A percentile compares a stretch with the other conserved stretches of the same genome.
These are phyloP conservation scores for Camponotus vicinus DNA, from an alignment of 1,140 invertebrate species.

Conservation along the genomic window DNA sequence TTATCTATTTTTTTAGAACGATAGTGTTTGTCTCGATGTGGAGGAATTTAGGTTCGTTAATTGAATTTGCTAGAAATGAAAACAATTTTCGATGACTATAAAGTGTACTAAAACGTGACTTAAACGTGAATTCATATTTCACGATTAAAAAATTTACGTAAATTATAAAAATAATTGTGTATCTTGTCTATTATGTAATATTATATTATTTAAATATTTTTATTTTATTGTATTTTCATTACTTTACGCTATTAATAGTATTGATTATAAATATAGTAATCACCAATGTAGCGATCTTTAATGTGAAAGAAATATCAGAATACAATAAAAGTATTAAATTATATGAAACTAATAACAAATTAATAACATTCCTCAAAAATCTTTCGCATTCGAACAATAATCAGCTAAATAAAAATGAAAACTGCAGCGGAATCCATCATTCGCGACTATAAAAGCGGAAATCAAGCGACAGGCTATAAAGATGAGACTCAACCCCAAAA, in stretches of 20 bases:
- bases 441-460: slow-evolving; percentile 31
- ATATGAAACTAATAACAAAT: not conserved
- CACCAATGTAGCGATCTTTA: not conserved
- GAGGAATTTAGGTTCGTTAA: slow-evolving; percentile 24
- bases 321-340: slow-evolving; percentile 14
- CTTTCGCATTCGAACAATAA: not conserved
- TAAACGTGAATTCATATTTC: not conserved
- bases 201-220: not conserved
- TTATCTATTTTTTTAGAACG: slow-evolving; percentile 50
- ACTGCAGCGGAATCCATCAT: slow-evolving; percentile 42
- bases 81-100: slow-evolving; percentile 52
- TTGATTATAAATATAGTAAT: not conserved
- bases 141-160: not conserved
- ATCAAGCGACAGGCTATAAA: slow-evolving; percentile 51
- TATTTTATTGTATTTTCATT: not conserved
- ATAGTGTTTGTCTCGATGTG: slow-evolving; percentile 6
- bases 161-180: slow-evolving; percentile 19
- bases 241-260: not conserved
- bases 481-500: slow-evolving; percentile 41
- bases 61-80: slow-evolving; percentile 51
- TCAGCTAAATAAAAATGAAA: slow-evolving; percentile 42
- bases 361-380: not conserved
- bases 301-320: not conserved
- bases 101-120: slow-evolving; percentile 28
- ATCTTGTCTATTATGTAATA: not conserved